These are phyloP conservation scores for Zaprionus camerounensis DNA, from an alignment of 1,140 invertebrate species.

Conservation along the genomic window DNA sequence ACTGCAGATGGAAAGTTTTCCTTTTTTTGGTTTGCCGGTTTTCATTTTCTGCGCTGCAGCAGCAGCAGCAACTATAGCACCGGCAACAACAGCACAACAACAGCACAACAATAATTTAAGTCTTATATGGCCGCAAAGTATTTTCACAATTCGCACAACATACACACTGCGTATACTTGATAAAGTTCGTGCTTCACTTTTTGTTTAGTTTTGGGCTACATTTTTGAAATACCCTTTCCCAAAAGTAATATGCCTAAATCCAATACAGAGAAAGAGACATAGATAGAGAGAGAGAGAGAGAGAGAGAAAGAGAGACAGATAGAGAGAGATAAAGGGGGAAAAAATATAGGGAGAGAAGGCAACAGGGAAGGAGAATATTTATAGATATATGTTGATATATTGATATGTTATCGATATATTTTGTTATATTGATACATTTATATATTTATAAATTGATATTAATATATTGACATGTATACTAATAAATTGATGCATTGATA, in stretches of 20 bases:
- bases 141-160: constrained; percentile 28
- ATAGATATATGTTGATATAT: too few species aligned
- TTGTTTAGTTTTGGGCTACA: neutral
- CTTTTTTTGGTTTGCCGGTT: constrained; percentile 16
- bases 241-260: neutral
- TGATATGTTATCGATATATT: too few species aligned
- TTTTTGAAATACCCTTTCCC: constrained; percentile 10
- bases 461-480: too few species aligned
- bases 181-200: constrained; percentile 17
- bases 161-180: constrained; percentile 39
- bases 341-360: too few species aligned
- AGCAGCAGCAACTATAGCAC: neutral
- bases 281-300: too few species aligned
- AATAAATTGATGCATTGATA: too few species aligned
- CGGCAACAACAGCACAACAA: neutral
- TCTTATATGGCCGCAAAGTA: constrained; percentile 19
- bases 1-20: constrained; percentile 44
- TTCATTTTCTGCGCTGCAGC: constrained; percentile 25
- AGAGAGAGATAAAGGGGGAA: too few species aligned
- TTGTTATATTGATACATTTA: too few species aligned
- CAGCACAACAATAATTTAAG: constrained; percentile 5
- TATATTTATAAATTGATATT: too few species aligned
- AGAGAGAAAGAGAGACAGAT: too few species aligned
- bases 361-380: too few species aligned
- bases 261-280: too few species aligned